phyloP scores from a whole-genome alignment of 2,113 vertebrate genomes.

The Corythoichthys intestinalis region DNA sequence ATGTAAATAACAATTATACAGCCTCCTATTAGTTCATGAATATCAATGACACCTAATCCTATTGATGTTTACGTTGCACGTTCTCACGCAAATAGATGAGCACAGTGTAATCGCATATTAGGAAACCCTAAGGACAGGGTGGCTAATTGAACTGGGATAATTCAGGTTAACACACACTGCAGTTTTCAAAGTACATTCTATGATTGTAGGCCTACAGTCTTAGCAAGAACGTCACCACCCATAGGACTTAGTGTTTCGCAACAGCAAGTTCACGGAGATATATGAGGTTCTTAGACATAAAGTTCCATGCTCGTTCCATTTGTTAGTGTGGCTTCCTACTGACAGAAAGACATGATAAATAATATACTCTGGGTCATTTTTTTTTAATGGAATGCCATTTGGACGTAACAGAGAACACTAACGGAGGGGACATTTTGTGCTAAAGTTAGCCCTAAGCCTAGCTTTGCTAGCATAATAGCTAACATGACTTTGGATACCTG shows the following conservation, averaged over 20 bases:
- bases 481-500: no score
- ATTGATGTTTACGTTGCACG: slow-evolving; percentile 67
- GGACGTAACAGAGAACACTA: no score
- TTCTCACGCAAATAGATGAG: slow-evolving; percentile 59
- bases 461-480: no score
- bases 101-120: slow-evolving; percentile 60
- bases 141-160: slow-evolving; percentile 46
- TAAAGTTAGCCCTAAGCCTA: no score
- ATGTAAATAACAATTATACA: slow-evolving; percentile 67
- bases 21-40: slow-evolving; percentile 67
- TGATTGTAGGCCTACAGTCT: background rate
- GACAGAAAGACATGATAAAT: slow-evolving; percentile 31
- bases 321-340: slow-evolving; percentile 34
- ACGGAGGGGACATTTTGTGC: no score
- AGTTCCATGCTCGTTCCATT: slow-evolving; percentile 22
- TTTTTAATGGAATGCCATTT: no score
- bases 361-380: slow-evolving; percentile 5
- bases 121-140: slow-evolving; percentile 51
- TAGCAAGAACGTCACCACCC: background rate
- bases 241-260: background rate
- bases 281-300: slow-evolving; percentile 14
- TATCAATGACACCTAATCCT: slow-evolving; percentile 73
- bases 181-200: background rate
- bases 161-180: slow-evolving; percentile 27
- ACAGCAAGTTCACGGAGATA: background rate